A percentile compares a stretch with the other conserved stretches of the same genome.
Conservation (phyloP, 2,888 invertebrate species). For the Calameuta idolon region DNA sequence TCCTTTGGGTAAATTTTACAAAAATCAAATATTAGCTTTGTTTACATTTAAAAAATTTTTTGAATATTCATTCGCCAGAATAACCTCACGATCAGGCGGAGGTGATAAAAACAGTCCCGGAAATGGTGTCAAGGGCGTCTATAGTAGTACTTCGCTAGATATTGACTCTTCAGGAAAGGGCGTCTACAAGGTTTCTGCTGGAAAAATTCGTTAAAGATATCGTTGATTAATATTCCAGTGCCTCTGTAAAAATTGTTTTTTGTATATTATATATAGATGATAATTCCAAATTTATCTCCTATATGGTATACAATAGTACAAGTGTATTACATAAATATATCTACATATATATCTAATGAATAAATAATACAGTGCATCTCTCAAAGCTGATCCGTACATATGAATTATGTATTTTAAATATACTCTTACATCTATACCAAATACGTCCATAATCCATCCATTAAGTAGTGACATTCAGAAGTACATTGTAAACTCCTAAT, state of each 20-base stretch:
- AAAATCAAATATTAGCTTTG: not conserved
- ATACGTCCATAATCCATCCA: no score
- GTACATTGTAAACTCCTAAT: no score
- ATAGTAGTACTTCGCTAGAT: not conserved
- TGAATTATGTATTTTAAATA: no score
- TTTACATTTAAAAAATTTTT: not conserved
- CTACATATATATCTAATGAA: not conserved
- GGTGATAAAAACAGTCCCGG: not conserved
- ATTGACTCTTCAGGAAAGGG: conserved; percentile 6
- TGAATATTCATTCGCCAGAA: not conserved
- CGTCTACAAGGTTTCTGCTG: not conserved
- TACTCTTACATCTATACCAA: no score
- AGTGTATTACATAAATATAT: not conserved
- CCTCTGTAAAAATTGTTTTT: not conserved
- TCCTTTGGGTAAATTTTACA: not conserved
- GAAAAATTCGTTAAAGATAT: not conserved
- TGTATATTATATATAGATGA: not conserved
- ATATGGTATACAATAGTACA: not conserved
- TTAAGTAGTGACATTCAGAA: no score
- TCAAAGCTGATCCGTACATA: no score
- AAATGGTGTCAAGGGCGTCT: conserved; percentile 1
- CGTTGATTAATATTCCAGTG: not conserved
- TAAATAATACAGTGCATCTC: not conserved
- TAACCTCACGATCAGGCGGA: not conserved
- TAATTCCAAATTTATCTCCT: not conserved